phyloP scores from a whole-genome alignment of 2,113 vertebrate genomes.

The Hemichromis elongatus region DNA sequence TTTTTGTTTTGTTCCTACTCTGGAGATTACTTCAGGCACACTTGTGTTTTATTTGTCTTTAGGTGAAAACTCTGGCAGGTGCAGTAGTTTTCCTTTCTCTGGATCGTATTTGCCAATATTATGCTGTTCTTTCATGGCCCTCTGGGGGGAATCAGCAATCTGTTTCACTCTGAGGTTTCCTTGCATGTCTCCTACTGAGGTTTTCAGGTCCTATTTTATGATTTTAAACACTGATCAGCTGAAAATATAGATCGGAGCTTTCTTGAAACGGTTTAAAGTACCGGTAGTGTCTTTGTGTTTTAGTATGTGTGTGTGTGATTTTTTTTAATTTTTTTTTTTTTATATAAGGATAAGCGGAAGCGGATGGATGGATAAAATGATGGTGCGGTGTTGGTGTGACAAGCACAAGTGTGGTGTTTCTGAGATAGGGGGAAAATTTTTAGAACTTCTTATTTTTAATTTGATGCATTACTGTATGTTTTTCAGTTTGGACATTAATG shows the following conservation, averaged over 20 bases:
- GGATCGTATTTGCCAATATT: slow-evolving; percentile 5
- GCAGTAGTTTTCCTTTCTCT: slow-evolving; percentile 15
- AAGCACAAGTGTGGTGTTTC: background rate
- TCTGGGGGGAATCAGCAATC: slow-evolving; percentile 16
- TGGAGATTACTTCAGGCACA: background rate
- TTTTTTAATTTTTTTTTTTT: rapidly evolving
- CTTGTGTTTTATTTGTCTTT: slow-evolving; percentile 12
- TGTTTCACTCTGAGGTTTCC: slow-evolving; percentile 1
- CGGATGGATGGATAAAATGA: no score
- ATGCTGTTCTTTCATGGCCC: background rate
- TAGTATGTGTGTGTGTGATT: rapidly evolving
- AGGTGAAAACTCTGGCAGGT: slow-evolving; percentile 8
- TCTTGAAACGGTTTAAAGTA: background rate
- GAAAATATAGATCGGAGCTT: background rate
- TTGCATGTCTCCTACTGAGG: background rate
- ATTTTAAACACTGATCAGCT: background rate
- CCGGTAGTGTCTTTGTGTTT: background rate
- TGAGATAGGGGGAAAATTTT: background rate
- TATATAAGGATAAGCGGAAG: no score
- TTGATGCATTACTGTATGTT: background rate
- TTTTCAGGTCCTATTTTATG: background rate
- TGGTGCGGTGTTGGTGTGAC: background rate
- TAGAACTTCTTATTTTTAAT: background rate
- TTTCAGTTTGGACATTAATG: background rate
- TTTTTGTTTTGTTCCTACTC: background rate